Base-by-base conservation (phyloP, 2,797 vertebrate genomes). In the Tapera naevia region DNA sequence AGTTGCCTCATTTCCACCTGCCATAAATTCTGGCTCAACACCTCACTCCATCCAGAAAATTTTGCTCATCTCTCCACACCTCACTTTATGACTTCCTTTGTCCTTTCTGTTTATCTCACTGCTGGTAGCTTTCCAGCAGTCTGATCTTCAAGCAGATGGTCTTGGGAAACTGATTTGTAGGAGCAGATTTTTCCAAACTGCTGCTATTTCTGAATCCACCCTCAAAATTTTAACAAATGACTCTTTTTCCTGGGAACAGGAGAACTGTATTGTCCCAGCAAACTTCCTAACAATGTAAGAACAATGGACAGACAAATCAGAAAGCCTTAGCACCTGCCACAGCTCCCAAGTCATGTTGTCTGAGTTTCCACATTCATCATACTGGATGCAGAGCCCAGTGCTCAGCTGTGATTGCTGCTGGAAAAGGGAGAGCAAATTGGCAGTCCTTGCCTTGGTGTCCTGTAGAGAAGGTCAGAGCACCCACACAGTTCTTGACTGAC, bases 71-170 rank as follows among this genome's bases (percentile, higher is more conserved):
- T 33, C 75, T 79, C 85, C 80, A 51, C 76, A 75, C 45, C 28
- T 57, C 86, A 91, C 89, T 66, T 50, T 48, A 73, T 5, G 23
- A 75, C 73, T 91, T 70, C 61, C 46, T 75, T 58, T 58, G 54
- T 92, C 43, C 76, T 32, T 71, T 62, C 71, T 33, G 16, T 75
- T 83, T 39, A 35, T 60, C 73, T 90, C 78, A 27, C n/a, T 91
- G 80, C 90, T 95, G 94, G 83, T 66, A 87, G 39, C 13, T 21
- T 80, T 94, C 96, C 95, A 94, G 90, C 82, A 88, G 82, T 17
- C 88, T 88, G 80, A 51, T 90, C 88, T 94, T 88, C 73, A 70
- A 81, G 80, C 95, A 96, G 94, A 94, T 76, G 80, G 46, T 66
- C 93, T 88, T 27, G 62, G 62, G 78, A 75, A 81, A 53, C 58